phyloP scores from a whole-genome alignment of 2,888 invertebrate genomes.

The Cybosia mesomella region DNA sequence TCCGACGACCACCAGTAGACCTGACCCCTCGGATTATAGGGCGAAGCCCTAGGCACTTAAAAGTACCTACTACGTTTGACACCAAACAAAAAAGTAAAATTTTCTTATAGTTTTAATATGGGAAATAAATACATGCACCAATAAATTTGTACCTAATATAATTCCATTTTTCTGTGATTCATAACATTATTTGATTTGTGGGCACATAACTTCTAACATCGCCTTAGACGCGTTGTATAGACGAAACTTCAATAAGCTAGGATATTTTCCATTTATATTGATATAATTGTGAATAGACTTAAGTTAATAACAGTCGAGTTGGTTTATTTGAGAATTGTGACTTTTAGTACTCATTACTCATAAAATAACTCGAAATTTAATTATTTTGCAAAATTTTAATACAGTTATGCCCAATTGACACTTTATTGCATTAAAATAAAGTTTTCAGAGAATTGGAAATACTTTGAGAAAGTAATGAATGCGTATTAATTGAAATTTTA shows the following conservation, averaged over 20 bases:
- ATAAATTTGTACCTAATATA: no score
- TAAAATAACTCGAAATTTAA: slow-evolving; percentile 29
- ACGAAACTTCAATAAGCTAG: not conserved
- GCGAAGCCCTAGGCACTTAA: no score
- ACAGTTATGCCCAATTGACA: slow-evolving; percentile 36
- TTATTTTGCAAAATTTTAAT: slow-evolving; percentile 37
- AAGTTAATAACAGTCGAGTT: slow-evolving; percentile 2
- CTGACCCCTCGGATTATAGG: no score
- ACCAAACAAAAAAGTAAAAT: not conserved
- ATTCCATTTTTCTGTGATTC: no score
- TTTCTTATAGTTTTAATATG: no score
- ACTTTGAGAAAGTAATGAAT: slow-evolving; percentile 25
- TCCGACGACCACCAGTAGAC: no score
- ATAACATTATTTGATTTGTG: no score
- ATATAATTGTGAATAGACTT: not conserved
- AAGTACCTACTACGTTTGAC: not conserved
- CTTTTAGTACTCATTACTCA: slow-evolving; percentile 23
- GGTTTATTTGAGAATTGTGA: slow-evolving; percentile 20
- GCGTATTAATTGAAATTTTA: slow-evolving; percentile 17
- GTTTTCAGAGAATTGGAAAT: slow-evolving; percentile 28
- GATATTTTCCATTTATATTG: not conserved
- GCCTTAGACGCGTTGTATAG: no score
- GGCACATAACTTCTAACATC: no score
- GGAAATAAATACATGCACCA: no score
- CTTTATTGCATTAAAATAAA: slow-evolving; percentile 36